Conservation (phyloP, 2,888 invertebrate genomes). For the Psococerastis gibbosa region DNA sequence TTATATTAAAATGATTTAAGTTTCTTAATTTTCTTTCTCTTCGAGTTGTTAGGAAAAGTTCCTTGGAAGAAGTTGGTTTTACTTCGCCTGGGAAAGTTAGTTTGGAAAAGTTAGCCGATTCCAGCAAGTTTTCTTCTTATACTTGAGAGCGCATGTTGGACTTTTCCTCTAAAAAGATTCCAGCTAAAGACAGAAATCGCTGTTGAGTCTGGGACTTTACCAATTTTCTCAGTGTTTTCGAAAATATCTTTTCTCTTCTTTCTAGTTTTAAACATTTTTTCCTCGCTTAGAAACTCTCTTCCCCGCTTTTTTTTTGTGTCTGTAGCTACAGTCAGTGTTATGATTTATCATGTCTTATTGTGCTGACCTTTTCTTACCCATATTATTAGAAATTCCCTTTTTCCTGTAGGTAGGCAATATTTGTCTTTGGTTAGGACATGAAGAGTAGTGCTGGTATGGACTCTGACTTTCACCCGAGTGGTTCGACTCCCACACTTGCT, state of each 20-base stretch:
- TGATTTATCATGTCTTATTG: too few species aligned
- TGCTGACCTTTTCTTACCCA: too few species aligned
- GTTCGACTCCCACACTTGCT: too few species aligned
- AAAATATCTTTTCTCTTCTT: constrained; percentile 7
- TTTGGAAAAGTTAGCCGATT: not conserved
- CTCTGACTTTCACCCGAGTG: too few species aligned
- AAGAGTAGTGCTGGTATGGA: too few species aligned
- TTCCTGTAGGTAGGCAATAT: too few species aligned
- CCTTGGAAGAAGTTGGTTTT: not conserved
- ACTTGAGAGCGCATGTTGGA: constrained; percentile 5
- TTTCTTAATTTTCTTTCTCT: constrained; percentile 10
- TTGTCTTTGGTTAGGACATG: too few species aligned
- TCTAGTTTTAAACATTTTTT: not conserved
- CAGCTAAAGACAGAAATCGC: not conserved
- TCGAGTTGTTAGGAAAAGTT: not conserved
- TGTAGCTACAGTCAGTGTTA: too few species aligned
- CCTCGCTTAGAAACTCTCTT: not conserved
- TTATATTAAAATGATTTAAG: constrained; percentile 11
- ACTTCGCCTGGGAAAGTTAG: not conserved
- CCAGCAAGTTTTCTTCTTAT: too few species aligned
- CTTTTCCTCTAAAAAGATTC: constrained; percentile 7
- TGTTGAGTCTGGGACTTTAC: not conserved
- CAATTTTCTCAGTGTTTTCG: constrained; percentile 8
- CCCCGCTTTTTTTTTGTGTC: too few species aligned
- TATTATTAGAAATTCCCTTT: too few species aligned